Percentiles rank a stretch among this genome's conserved stretches.
Evolutionary conservation across 2,113 vertebrate genomes (phyloP).

Genomic region (Psettodes erumei): DNA sequence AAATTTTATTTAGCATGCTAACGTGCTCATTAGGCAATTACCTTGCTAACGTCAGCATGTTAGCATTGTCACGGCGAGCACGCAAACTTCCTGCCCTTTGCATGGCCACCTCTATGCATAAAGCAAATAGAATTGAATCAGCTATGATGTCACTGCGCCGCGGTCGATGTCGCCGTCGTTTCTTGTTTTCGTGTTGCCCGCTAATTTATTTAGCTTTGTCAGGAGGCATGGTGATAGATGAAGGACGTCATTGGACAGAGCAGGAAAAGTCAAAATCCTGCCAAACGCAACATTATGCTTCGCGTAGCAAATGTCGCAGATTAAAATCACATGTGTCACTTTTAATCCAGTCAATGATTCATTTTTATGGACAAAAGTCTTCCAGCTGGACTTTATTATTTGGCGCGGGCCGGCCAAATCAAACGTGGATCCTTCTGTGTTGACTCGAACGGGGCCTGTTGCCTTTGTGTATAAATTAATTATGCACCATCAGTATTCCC

Average conservation of each 20-base stretch:
- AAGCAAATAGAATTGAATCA: no score
- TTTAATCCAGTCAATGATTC: neutral
- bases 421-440: constrained; percentile 41
- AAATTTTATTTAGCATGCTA: no score
- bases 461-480: constrained; percentile 57
- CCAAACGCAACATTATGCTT: neutral
- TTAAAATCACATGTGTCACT: constrained; percentile 7
- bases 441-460: constrained; percentile 37
- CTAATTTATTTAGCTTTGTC: neutral
- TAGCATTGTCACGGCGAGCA: no score
- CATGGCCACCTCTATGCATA: no score
- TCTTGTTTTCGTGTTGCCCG: no score
- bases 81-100: no score
- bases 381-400: constrained; percentile 11
- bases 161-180: no score
- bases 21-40: no score
- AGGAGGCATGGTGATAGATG: neutral
- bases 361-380: neutral
- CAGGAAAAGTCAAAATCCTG: neutral
- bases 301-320: neutral
- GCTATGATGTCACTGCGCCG: no score
- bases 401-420: constrained; percentile 4
- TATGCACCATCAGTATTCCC: constrained; percentile 44
- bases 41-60: no score
- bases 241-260: neutral